Conservation (phyloP, 2,797 vertebrate genomes). For the Characodon lateralis region DNA sequence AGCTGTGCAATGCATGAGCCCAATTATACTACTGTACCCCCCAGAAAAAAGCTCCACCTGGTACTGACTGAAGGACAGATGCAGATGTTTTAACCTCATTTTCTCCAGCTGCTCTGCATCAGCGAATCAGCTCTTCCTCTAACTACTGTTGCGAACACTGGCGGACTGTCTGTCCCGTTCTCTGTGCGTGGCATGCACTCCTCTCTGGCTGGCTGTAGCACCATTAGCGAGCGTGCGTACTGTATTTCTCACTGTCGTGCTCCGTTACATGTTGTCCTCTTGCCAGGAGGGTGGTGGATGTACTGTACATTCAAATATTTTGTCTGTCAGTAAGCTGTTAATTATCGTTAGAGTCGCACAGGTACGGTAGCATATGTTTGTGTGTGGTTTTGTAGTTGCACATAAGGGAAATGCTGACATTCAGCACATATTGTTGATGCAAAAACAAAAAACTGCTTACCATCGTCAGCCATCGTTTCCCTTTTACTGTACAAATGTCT, state of each 20-base stretch:
- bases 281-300: constrained; percentile 53
- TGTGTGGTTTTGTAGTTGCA: constrained; percentile 63
- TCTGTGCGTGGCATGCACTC: constrained; percentile 44
- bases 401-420: constrained; percentile 73
- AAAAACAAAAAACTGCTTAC: constrained; percentile 55
- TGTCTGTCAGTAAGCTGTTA: constrained; percentile 48
- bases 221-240: constrained; percentile 58
- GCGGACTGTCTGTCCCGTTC: constrained; percentile 48
- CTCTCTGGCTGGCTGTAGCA: constrained; percentile 65
- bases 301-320: constrained; percentile 54
- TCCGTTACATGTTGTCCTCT: constrained; percentile 58
- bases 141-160: constrained; percentile 59
- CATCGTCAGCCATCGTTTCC: constrained; percentile 75
- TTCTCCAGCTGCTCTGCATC: constrained; percentile 52
- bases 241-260: constrained; percentile 53
- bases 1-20: constrained; percentile 94
- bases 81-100: constrained; percentile 62
- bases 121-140: constrained; percentile 53
- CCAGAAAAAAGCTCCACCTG: constrained; percentile 37
- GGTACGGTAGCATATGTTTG: constrained; percentile 84
- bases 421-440: constrained; percentile 66
- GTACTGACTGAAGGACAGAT: constrained; percentile 71
- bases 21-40: constrained; percentile 72
- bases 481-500: constrained; percentile 81
- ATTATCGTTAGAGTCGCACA: constrained; percentile 48